Conservation (phyloP, 2,797 vertebrate genomes). For the Geotrypetes seraphini region DNA sequence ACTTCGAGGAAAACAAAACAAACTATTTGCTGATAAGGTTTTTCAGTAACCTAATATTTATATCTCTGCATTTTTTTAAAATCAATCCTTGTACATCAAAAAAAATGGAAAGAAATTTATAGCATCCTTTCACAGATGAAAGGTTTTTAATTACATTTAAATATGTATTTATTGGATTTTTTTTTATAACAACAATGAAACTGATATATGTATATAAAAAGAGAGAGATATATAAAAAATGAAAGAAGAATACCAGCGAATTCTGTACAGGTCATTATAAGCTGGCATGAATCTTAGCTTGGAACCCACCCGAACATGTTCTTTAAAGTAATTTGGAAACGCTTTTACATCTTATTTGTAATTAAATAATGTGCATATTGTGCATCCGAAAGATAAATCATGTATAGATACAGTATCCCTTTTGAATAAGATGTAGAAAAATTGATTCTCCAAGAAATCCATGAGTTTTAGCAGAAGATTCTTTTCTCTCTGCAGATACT, state of each 20-base stretch:
- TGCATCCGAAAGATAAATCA: slow-evolving; percentile 3
- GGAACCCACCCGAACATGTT: neutral
- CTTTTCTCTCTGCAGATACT: slow-evolving; percentile 4
- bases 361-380: neutral
- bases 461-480: neutral
- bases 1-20: slow-evolving; percentile 35
- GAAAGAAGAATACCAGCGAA: neutral
- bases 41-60: slow-evolving; percentile 57
- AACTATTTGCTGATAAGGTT: slow-evolving; percentile 45
- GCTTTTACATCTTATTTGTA: neutral
- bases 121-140: slow-evolving; percentile 53
- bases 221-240: neutral
- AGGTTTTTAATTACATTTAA: slow-evolving; percentile 73
- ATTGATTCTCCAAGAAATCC: neutral
- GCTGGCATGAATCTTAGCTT: neutral
- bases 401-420: slow-evolving; percentile 8
- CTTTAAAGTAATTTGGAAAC: neutral
- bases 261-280: neutral
- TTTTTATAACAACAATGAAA: slow-evolving; percentile 39
- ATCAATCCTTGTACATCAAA: slow-evolving; percentile 40
- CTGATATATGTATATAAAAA: slow-evolving; percentile 5
- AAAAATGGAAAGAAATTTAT: slow-evolving; percentile 42
- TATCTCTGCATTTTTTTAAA: slow-evolving; percentile 56
- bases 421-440: neutral
- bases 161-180: slow-evolving; percentile 62